These are phyloP conservation scores for Eretmocerus hayati DNA, from an alignment of 2,888 invertebrate species.

Conservation along the genomic window DNA sequence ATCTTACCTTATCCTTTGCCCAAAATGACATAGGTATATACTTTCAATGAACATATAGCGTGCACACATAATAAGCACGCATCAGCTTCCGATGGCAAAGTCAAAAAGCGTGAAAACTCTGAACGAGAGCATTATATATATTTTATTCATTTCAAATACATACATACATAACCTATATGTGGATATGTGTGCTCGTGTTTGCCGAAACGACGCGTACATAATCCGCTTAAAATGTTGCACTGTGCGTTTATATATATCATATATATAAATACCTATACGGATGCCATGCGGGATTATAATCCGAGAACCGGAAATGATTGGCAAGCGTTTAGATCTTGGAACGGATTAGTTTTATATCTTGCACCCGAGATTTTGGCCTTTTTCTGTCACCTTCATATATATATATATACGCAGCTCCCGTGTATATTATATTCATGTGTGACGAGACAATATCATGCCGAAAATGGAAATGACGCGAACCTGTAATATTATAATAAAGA, in stretches of 20 bases:
- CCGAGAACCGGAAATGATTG: conserved; percentile 48
- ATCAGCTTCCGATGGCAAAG: conserved; percentile 7
- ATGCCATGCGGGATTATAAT: conserved; percentile 41
- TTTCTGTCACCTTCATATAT: not conserved
- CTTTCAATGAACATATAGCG: too few relatives aligned
- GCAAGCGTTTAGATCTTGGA: conserved; percentile 46
- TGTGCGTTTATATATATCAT: too few relatives aligned
- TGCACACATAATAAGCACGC: not conserved
- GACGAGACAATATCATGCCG: conserved; percentile 37
- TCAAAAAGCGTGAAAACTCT: conserved; percentile 35
- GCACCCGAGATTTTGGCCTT: not conserved
- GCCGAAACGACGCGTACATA: conserved; percentile 33
- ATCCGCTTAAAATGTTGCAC: too few relatives aligned
- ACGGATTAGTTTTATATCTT: conserved; percentile 36
- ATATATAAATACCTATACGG: too few relatives aligned
- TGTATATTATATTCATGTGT: conserved; percentile 22
- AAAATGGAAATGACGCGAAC: too few relatives aligned
- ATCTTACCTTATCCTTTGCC: not conserved
- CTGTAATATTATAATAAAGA: too few relatives aligned
- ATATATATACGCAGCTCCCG: conserved; percentile 32
- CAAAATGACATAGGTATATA: too few relatives aligned
- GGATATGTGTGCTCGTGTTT: conserved; percentile 20
- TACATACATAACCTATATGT: too few relatives aligned
- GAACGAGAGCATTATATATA: conserved; percentile 24
- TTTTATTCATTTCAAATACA: too few relatives aligned